Evolutionary conservation across 2,113 vertebrate species (phyloP), one percentile per base, ranked within the genome.

Genomic region (Cyprinodon variegatus): DNA sequence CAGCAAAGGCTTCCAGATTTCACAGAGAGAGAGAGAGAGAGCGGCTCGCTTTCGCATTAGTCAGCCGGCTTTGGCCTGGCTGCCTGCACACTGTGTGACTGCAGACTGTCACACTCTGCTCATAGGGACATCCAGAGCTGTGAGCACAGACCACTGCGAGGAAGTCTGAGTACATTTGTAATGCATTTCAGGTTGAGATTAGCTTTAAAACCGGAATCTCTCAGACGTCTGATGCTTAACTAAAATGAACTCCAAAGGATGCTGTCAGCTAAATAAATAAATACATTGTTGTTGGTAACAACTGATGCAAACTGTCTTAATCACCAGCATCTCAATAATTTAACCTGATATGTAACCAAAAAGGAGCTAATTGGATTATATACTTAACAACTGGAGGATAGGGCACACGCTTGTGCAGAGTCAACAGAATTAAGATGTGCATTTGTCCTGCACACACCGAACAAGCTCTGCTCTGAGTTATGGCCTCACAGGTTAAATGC

Each of bases 31-130:
- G 10, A 14, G 10, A 20, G 37, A 74, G 64, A 74, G 41, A 70
- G 39, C 86, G 76, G 78, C 86, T 73, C 84, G 83, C 77, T 72
- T 81, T 80, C 38, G 53, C 76, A 43, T 83, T 77, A 87, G 83
- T 88, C 85, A 89, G 82, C 64, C 66, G 11, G 17, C 60, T n/a
- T 68, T 70, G 76, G 65, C 60, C 67, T 3, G 53, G 53, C 76
- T 60, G 9, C 73, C 82, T 76, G 72, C 43, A 79, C 81, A 78
- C 14, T 59, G 65, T 72, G 83, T 81, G 83, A 76, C 68, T 84
- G 68, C 76, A 76, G 74, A 83, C 72, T 66, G 66, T 65, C 70
- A 45, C 72, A 77, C 20, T 29, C 70, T 8, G 68, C 73, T 81
- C 43, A 15, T 38, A 53, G 73, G 79, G 74, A 74, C 64, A 77